Evolutionary conservation across 2,113 vertebrate genomes (phyloP).

Genomic region (Pedionomus torquatus): DNA sequence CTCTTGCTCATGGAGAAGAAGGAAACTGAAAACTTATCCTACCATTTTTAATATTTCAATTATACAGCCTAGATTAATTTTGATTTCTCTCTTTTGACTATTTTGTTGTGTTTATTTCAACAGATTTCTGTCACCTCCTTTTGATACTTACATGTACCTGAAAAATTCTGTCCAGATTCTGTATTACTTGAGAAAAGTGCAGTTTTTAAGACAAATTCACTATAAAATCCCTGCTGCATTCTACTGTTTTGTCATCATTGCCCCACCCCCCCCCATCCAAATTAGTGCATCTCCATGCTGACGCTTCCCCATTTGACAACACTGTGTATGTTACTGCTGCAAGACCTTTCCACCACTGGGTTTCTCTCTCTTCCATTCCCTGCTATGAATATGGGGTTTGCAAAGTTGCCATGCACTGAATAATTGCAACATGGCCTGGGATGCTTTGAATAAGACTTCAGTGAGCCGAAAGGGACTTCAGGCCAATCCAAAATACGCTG

Average conservation of each 20-base stretch:
- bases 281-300: accelerated
- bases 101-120: conserved; percentile 45
- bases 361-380: not conserved
- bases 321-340: not conserved
- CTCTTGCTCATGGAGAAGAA: accelerated
- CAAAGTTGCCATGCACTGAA: not conserved
- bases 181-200: not conserved
- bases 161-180: not conserved
- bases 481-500: not conserved
- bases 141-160: not conserved
- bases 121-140: conserved; percentile 2
- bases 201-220: not conserved
- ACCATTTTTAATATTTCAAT: not conserved
- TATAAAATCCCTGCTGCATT: conserved; percentile 19
- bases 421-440: not conserved
- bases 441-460: not conserved
- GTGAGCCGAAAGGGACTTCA: not conserved
- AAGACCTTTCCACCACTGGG: not conserved
- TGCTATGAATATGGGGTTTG: not conserved
- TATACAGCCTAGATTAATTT: conserved; percentile 14
- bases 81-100: not conserved
- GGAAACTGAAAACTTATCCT: not conserved
- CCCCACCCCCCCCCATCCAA: not conserved
- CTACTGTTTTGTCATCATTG: not conserved
- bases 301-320: not conserved